Percentiles rank a stretch among this genome's conserved stretches.
Conservation (phyloP, 2,888 invertebrate species). For the Napeogenes inachia region DNA sequence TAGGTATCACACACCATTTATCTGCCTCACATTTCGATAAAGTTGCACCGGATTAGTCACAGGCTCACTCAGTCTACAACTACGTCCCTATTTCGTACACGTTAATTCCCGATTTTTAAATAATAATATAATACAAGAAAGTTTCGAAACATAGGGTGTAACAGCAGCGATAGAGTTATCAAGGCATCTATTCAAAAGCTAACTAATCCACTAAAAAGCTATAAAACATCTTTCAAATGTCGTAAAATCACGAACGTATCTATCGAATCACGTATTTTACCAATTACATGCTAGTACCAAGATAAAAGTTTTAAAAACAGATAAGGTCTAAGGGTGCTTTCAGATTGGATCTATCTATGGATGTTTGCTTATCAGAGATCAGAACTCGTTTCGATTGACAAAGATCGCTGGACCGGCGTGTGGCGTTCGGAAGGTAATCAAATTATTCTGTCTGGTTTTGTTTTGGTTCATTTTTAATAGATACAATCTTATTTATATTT, state of each 20-base stretch:
- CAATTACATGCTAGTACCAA: conserved; percentile 22
- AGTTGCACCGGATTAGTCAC: too few species aligned
- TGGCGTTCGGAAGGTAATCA: conserved; percentile 15
- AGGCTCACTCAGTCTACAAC: too few species aligned
- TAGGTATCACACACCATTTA: too few species aligned
- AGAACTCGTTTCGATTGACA: conserved; percentile 30
- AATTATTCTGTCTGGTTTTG: conserved; percentile 14
- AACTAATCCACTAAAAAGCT: background rate
- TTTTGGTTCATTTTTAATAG: conserved; percentile 5
- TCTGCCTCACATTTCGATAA: too few species aligned
- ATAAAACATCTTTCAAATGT: background rate
- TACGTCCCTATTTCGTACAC: too few species aligned
- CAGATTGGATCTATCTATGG: conserved; percentile 25
- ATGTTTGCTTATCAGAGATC: conserved; percentile 31
- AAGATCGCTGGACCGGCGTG: conserved; percentile 14
- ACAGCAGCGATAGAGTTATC: too few species aligned
- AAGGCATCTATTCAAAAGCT: background rate
- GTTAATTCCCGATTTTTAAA: too few species aligned
- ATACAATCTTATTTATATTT: too few species aligned
- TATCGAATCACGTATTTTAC: conserved; percentile 16
- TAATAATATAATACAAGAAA: too few species aligned
- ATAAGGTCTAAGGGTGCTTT: conserved; percentile 29
- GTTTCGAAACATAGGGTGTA: too few species aligned
- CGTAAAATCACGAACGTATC: background rate
- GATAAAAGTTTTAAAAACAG: conserved; percentile 18